Conservation (phyloP, 2,888 invertebrate genomes). For the Macrophya alboannulata region DNA sequence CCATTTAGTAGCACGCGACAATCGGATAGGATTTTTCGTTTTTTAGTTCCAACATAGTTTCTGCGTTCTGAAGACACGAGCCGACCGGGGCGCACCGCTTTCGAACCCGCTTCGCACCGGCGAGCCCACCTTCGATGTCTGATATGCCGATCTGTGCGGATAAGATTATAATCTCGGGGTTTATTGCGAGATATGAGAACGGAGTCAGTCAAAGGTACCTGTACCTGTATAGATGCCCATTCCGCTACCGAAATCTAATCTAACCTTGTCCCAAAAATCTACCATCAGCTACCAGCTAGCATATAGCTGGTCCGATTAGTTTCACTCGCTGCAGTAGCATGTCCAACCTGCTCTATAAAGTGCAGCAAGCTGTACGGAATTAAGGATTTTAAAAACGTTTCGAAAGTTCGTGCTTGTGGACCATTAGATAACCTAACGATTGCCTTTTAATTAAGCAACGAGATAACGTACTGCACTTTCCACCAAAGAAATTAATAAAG, state of each 20-base stretch:
- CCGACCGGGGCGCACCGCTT: slow-evolving; percentile 4
- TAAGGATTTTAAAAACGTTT: background rate
- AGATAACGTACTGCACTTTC: slow-evolving; percentile 38
- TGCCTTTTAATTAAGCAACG: slow-evolving; percentile 49
- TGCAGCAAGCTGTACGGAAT: slow-evolving; percentile 11
- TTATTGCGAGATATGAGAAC: slow-evolving; percentile 35
- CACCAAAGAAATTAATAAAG: slow-evolving; percentile 40
- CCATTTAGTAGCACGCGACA: slow-evolving; percentile 55
- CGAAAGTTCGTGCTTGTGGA: slow-evolving; percentile 39
- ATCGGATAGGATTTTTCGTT: slow-evolving; percentile 15
- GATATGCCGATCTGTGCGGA: slow-evolving; percentile 49
- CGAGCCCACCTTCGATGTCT: slow-evolving; percentile 46
- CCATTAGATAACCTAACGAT: slow-evolving; percentile 43
- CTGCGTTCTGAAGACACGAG: slow-evolving; percentile 13
- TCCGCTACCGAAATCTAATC: slow-evolving; percentile 49
- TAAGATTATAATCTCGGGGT: slow-evolving; percentile 54
- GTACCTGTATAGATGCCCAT: background rate
- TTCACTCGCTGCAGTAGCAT: background rate
- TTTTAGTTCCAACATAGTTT: slow-evolving; percentile 14
- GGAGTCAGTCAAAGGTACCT: background rate
- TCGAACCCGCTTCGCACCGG: background rate
- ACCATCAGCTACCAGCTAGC: background rate
- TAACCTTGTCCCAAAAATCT: slow-evolving; percentile 34
- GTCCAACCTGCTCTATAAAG: slow-evolving; percentile 1
- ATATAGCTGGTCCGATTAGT: slow-evolving; percentile 39